These are phyloP conservation scores for Meriones psammophilus DNA, from an alignment of 2,797 vertebrate species.

Conservation along the genomic window DNA sequence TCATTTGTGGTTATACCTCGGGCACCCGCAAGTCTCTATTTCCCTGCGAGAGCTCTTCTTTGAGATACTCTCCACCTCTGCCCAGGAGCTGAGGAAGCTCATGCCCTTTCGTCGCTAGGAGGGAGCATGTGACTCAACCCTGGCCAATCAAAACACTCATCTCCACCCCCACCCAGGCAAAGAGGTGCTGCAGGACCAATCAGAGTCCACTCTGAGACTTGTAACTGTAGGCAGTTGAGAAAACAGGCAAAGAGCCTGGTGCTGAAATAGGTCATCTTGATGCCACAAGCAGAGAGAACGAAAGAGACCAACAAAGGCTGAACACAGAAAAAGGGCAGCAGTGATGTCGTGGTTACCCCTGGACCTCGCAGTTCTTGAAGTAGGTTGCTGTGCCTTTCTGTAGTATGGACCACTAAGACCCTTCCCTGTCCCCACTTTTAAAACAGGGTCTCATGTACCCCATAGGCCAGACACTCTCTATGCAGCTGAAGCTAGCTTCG, in stretches of 20 bases:
- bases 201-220: not conserved
- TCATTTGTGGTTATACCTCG: not conserved
- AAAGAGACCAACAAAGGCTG: not conserved
- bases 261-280: not conserved
- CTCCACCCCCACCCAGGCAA: not conserved
- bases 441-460: not conserved
- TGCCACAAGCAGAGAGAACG: not conserved
- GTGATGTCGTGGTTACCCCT: not conserved
- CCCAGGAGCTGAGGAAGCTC: not conserved
- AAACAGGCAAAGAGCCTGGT: not conserved
- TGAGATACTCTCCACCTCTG: not conserved
- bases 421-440: no score
- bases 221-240: not conserved
- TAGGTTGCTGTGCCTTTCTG: not conserved
- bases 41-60: not conserved
- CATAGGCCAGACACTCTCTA: no score
- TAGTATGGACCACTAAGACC: not conserved
- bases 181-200: not conserved
- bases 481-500: not conserved
- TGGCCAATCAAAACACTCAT: conserved; percentile 10
- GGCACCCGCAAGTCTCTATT: not conserved
- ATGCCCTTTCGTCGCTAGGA: not conserved
- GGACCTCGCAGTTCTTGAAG: not conserved
- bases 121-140: not conserved
- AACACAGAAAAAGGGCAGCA: not conserved